Evolutionary conservation across 2,113 vertebrate species (phyloP).

Genomic region (Cephalopterus ornatus): DNA sequence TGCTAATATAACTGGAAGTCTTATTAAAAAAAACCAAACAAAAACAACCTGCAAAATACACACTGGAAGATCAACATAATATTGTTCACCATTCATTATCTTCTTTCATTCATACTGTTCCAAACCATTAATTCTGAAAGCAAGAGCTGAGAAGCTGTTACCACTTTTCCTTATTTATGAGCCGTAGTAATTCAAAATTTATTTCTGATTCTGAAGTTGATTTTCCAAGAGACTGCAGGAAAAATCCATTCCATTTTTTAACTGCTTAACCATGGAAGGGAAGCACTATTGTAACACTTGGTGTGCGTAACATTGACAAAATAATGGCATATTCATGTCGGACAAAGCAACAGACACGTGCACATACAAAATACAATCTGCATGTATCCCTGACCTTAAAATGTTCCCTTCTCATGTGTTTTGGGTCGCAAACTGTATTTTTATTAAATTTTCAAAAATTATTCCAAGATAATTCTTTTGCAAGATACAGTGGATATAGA

Average conservation of each 20-base stretch:
- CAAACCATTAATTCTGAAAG: neutral
- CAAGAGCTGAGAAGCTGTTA: neutral
- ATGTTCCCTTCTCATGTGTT: neutral
- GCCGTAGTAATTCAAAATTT: neutral
- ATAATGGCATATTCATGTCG: neutral
- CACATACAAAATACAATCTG: neutral
- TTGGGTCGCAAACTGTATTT: neutral
- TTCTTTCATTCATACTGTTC: neutral
- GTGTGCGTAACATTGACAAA: rapidly evolving
- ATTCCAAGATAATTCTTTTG: neutral
- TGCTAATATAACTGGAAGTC: neutral
- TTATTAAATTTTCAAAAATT: neutral
- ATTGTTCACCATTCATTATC: neutral
- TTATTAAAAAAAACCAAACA: neutral
- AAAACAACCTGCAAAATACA: neutral
- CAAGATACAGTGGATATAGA: neutral
- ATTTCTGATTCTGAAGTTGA: neutral
- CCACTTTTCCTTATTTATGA: neutral
- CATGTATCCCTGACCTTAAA: neutral
- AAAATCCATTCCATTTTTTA: neutral
- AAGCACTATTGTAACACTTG: neutral
- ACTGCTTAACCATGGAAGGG: neutral
- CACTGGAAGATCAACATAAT: neutral
- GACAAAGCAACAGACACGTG: neutral
- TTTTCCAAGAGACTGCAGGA: neutral